phyloP scores from a whole-genome alignment of 2,797 vertebrate genomes.

The Centroberyx gerrardi region DNA sequence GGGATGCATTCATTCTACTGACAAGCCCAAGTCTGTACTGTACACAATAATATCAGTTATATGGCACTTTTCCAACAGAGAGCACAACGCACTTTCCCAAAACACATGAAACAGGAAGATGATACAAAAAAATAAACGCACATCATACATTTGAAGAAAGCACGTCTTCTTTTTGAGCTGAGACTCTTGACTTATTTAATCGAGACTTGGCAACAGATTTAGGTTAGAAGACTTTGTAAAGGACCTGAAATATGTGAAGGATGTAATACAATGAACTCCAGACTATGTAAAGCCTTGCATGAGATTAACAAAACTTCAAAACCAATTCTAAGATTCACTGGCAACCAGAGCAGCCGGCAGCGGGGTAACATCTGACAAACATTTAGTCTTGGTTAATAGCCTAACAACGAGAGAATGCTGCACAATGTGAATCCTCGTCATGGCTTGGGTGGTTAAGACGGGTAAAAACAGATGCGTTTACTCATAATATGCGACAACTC shows the following conservation, averaged over 20 bases:
- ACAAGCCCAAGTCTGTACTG: conserved; percentile 21
- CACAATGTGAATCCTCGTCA: background rate
- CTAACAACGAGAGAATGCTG: background rate
- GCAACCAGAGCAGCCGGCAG: background rate
- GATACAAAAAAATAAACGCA: background rate
- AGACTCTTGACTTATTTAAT: background rate
- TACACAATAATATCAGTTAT: conserved; percentile 9
- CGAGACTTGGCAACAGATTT: background rate
- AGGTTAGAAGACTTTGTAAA: background rate
- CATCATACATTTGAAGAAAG: too few relatives aligned
- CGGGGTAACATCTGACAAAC: background rate
- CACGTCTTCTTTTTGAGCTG: too few relatives aligned
- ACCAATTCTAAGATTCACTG: background rate
- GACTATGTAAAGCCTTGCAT: conserved; percentile 9
- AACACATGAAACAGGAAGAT: background rate
- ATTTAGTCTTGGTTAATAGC: background rate
- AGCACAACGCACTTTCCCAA: conserved; percentile 51
- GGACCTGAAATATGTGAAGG: background rate
- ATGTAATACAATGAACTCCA: conserved; percentile 10
- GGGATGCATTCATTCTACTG: background rate
- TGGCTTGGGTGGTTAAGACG: too few relatives aligned
- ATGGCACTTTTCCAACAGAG: conserved; percentile 41
- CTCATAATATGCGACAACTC: conserved; percentile 14
- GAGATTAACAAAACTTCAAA: conserved; percentile 25
- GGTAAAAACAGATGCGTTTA: conserved; percentile 32